These are phyloP conservation scores for Asbolus verrucosus DNA, from an alignment of 1,140 invertebrate species.

Conservation along the genomic window DNA sequence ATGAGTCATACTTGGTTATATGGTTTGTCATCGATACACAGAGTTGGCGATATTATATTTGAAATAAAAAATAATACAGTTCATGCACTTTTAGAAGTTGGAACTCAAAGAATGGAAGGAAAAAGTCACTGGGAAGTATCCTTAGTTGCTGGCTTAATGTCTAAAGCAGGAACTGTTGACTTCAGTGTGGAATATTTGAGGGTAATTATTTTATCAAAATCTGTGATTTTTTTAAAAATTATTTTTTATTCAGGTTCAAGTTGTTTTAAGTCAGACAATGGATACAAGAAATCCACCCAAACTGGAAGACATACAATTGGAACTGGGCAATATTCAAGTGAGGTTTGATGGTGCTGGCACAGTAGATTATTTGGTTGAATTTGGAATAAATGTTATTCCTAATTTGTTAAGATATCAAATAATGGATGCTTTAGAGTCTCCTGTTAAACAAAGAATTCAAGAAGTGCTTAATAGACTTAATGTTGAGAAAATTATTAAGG, in stretches of 20 bases:
- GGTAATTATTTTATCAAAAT: conserved; percentile 59
- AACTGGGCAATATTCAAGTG: conserved; percentile 86
- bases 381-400: conserved; percentile 81
- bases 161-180: conserved; percentile 76
- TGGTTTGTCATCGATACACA: conserved; percentile 83
- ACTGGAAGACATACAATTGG: conserved; percentile 80
- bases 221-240: neutral
- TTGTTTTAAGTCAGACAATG: conserved; percentile 79
- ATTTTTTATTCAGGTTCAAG: conserved; percentile 62
- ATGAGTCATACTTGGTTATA: conserved; percentile 80
- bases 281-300: conserved; percentile 79
- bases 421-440: conserved; percentile 83
- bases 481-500: conserved; percentile 77
- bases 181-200: conserved; percentile 83
- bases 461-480: conserved; percentile 78
- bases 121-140: conserved; percentile 82
- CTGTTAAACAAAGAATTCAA: conserved; percentile 76
- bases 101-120: conserved; percentile 82
- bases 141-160: conserved; percentile 74
- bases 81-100: conserved; percentile 76
- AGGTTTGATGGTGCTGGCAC: conserved; percentile 82
- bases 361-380: conserved; percentile 83
- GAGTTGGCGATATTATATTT: conserved; percentile 81
- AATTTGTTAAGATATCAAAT: conserved; percentile 87
- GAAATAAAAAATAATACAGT: conserved; percentile 79